Percentiles rank a stretch among this genome's conserved stretches.
phyloP scores from a whole-genome alignment of 1,140 invertebrate genomes.

The Musca domestica region DNA sequence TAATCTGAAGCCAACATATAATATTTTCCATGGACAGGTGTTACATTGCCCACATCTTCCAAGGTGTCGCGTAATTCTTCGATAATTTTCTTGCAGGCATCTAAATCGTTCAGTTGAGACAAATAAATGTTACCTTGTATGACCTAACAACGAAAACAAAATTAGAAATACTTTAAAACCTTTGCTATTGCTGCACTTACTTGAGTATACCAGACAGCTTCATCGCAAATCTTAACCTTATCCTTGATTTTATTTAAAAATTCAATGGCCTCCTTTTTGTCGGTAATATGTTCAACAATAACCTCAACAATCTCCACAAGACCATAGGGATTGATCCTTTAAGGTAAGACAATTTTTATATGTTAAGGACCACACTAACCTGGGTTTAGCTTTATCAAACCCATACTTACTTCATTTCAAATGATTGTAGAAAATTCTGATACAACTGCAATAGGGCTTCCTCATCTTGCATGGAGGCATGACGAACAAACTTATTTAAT shows the following conservation, averaged over 20 bases:
- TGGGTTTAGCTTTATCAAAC: background rate
- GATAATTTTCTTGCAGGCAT: constrained; percentile 82
- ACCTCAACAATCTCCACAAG: constrained; percentile 83
- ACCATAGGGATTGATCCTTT: constrained; percentile 89
- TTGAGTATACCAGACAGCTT: constrained; percentile 68
- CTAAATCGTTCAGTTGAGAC: constrained; percentile 77
- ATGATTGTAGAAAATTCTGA: constrained; percentile 86
- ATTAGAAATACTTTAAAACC: too few relatives aligned
- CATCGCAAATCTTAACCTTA: constrained; percentile 85
- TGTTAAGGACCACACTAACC: background rate
- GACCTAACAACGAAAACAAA: constrained; percentile 55
- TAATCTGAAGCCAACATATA: constrained; percentile 93
- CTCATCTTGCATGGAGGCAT: constrained; percentile 72
- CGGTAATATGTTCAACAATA: constrained; percentile 76
- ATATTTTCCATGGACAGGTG: constrained; percentile 90
- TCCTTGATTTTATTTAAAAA: constrained; percentile 84
- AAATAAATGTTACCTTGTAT: constrained; percentile 83
- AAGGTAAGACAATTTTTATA: constrained; percentile 44
- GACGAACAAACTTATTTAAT: constrained; percentile 78
- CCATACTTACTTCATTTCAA: constrained; percentile 90
- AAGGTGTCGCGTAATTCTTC: constrained; percentile 85
- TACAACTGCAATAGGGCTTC: constrained; percentile 84
- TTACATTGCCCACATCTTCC: constrained; percentile 87
- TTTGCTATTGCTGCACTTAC: constrained; percentile 1
- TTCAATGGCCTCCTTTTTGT: constrained; percentile 77